A percentile compares a stretch with the other conserved stretches of the same genome.
Evolutionary conservation across 2,113 vertebrate species (phyloP).

Genomic region (Sturnus vulgaris): DNA sequence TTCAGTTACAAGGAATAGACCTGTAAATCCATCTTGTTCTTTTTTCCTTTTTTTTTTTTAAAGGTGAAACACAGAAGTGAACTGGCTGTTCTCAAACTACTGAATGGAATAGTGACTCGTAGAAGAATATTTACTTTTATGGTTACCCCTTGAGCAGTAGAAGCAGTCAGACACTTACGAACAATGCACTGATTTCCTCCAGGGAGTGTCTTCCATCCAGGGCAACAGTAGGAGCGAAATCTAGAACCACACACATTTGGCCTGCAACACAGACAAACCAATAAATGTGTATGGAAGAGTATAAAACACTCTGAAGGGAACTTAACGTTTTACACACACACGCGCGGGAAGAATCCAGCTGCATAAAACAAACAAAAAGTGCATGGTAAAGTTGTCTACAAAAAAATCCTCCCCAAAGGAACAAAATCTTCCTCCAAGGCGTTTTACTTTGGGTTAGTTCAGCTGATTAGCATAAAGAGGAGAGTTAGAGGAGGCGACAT

Average conservation of each 20-base stretch:
- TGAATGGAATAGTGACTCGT: neutral
- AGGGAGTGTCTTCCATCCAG: conserved; percentile 78
- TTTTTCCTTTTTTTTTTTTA: neutral
- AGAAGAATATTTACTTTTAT: neutral
- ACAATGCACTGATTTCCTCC: conserved; percentile 81
- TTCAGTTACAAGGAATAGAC: neutral
- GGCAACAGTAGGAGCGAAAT: conserved; percentile 79
- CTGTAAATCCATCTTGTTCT: neutral
- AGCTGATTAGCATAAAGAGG: neutral
- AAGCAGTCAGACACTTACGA: conserved; percentile 72
- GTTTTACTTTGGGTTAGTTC: neutral
- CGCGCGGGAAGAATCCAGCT: neutral
- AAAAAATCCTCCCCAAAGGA: neutral
- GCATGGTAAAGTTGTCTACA: neutral
- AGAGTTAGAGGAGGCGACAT: neutral
- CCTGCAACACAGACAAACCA: conserved; percentile 56
- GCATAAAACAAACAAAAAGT: neutral
- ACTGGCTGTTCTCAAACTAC: neutral
- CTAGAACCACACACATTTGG: conserved; percentile 82
- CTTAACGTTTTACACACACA: neutral
- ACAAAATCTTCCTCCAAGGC: neutral
- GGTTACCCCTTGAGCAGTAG: neutral
- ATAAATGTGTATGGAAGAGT: neutral
- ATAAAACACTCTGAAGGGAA: neutral
- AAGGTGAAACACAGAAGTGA: neutral